Evolutionary conservation across 2,797 vertebrate species (phyloP).

Genomic region (Pipistrellus pipistrellus): DNA sequence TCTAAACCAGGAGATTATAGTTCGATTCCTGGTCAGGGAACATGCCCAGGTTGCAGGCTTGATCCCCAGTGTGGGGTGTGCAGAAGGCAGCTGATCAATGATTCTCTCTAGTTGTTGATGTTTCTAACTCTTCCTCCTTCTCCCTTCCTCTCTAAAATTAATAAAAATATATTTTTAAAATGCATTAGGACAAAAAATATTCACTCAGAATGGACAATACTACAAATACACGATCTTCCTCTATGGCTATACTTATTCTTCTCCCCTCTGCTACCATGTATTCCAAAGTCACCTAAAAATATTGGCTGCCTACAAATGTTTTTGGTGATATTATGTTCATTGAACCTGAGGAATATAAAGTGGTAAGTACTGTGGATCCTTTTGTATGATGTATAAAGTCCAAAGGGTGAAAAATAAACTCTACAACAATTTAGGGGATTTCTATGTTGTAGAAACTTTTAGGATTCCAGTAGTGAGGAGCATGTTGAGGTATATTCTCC

Average conservation of each 20-base stretch:
- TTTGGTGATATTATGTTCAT: neutral
- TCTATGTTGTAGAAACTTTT: neutral
- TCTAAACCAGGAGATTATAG: neutral
- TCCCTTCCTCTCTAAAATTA: neutral
- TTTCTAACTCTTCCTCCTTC: neutral
- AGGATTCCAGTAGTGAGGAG: neutral
- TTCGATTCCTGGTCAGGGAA: neutral
- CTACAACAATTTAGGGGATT: neutral
- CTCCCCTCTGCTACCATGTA: neutral
- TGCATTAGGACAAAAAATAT: neutral
- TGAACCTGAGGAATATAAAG: neutral
- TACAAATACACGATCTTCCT: neutral
- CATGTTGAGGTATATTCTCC: neutral
- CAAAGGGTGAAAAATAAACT: neutral
- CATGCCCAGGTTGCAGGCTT: too few relatives aligned
- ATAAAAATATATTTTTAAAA: neutral
- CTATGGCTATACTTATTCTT: neutral
- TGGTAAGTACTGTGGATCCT: neutral
- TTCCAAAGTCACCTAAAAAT: neutral
- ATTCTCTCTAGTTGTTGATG: neutral
- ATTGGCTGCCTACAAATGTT: neutral
- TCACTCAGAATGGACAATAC: neutral
- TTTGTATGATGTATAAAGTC: neutral
- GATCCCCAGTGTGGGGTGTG: too few relatives aligned
- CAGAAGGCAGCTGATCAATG: neutral